Evolutionary conservation across 2,888 invertebrate genomes (phyloP).

Genomic region (Chromoteleia sp.): DNA sequence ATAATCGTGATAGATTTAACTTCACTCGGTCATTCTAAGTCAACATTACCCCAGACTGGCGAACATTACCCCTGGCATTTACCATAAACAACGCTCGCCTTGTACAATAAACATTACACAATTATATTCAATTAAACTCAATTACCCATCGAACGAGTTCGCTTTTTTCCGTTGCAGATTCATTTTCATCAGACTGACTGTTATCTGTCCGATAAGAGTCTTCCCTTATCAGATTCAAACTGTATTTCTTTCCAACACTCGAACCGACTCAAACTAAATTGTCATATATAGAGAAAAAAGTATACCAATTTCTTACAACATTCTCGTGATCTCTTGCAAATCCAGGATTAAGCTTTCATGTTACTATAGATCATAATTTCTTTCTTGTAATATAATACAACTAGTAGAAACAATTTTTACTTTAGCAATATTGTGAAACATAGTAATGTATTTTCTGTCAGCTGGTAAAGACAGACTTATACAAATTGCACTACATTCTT

Average conservation of each 20-base stretch:
- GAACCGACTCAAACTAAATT: conserved; percentile 1
- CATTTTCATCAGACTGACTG: neutral
- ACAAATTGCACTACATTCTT: too few species aligned
- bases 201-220: neutral
- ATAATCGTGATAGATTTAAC: conserved; percentile 48
- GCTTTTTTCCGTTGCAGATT: neutral
- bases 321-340: too few species aligned
- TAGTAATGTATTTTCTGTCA: too few species aligned
- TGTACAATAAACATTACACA: conserved; percentile 27
- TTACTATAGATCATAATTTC: too few species aligned
- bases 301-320: too few species aligned
- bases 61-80: conserved; percentile 23
- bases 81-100: conserved; percentile 32
- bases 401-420: too few species aligned
- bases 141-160: conserved; percentile 3
- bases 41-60: conserved; percentile 14
- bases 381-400: too few species aligned
- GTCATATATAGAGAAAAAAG: too few species aligned
- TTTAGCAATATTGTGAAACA: too few species aligned
- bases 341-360: too few species aligned
- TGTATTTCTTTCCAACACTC: conserved; percentile 7
- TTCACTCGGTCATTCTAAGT: conserved; percentile 42
- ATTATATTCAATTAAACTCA: conserved; percentile 19
- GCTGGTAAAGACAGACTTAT: too few species aligned
- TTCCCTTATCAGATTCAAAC: conserved; percentile 15